Evolutionary conservation across 1,140 invertebrate species (phyloP).

Genomic region (Homarus americanus): DNA sequence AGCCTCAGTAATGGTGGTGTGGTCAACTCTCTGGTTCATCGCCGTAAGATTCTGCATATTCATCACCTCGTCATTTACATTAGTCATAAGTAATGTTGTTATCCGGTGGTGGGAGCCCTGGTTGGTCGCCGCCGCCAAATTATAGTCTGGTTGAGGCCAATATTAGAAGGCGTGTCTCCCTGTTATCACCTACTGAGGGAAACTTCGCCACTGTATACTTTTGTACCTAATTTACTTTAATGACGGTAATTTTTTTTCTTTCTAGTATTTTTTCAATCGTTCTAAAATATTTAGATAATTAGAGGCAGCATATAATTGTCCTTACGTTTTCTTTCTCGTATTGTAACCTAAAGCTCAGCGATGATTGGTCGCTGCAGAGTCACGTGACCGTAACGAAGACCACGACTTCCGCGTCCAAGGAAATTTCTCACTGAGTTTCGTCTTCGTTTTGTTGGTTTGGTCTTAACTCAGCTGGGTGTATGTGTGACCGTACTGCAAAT

Average conservation of each 20-base stretch:
- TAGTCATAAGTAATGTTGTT: background rate
- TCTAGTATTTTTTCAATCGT: too few relatives aligned
- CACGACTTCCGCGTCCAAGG: slow-evolving; percentile 27
- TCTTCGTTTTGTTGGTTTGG: background rate
- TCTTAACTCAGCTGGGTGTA: background rate
- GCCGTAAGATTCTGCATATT: background rate
- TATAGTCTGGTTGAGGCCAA: background rate
- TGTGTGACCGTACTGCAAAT: too few relatives aligned
- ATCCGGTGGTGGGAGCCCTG: background rate
- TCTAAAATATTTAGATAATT: too few relatives aligned
- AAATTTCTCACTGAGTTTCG: slow-evolving; percentile 39
- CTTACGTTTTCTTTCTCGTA: slow-evolving; percentile 50
- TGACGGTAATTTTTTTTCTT: too few relatives aligned
- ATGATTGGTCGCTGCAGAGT: slow-evolving; percentile 41
- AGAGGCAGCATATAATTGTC: slow-evolving; percentile 22
- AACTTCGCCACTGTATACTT: too few relatives aligned
- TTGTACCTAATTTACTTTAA: too few relatives aligned
- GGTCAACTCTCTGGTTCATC: background rate
- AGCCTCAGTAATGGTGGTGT: too few relatives aligned
- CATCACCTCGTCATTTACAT: background rate
- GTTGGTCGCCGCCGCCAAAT: background rate
- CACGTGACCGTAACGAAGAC: slow-evolving; percentile 64
- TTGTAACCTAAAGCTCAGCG: slow-evolving; percentile 26
- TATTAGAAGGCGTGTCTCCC: background rate
- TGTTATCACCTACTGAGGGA: too few relatives aligned